Percentiles rank a stretch among this genome's conserved stretches.
Conservation (phyloP, 2,797 vertebrate genomes). For the Malacoctenus gilli region DNA sequence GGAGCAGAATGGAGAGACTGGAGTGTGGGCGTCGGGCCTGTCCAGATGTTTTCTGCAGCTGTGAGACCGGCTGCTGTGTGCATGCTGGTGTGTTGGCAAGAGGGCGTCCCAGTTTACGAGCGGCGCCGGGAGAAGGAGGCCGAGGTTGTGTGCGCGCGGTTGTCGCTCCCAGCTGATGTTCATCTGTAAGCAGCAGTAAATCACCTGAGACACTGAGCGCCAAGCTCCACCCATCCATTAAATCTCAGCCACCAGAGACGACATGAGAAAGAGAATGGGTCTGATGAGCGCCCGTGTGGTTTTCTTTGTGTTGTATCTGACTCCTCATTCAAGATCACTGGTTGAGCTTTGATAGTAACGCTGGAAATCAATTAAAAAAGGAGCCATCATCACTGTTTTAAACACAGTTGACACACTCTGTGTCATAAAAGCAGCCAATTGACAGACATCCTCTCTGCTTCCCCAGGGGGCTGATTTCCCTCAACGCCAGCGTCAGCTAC, state of each 20-base stretch:
- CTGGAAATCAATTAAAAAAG: background rate
- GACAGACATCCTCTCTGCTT: conserved; percentile 55
- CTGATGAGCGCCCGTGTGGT: no score
- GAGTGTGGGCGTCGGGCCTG: conserved; percentile 56
- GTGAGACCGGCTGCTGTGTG: conserved; percentile 43
- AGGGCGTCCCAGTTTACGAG: conserved; percentile 19
- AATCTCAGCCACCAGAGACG: background rate
- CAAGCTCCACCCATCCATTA: conserved; percentile 21
- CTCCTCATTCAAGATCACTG: no score
- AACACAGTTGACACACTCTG: background rate
- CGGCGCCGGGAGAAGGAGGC: conserved; percentile 29
- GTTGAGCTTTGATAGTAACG: background rate
- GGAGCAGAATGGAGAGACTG: conserved; percentile 25
- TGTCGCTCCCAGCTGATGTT: conserved; percentile 33
- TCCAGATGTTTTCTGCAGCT: conserved; percentile 79
- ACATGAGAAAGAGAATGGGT: conserved; percentile 9
- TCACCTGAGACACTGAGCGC: conserved; percentile 13
- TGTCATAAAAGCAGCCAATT: conserved; percentile 2
- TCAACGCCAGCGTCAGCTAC: conserved; percentile 89
- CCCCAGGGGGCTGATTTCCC: conserved; percentile 87
- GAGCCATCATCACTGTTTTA: no score
- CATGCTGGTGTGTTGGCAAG: conserved; percentile 35
- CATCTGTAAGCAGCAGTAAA: conserved; percentile 39
- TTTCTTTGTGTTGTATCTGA: no score
- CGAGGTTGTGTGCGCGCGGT: background rate